Evolutionary conservation across 2,888 invertebrate species (phyloP).

Genomic region (Alloplasta piceator): DNA sequence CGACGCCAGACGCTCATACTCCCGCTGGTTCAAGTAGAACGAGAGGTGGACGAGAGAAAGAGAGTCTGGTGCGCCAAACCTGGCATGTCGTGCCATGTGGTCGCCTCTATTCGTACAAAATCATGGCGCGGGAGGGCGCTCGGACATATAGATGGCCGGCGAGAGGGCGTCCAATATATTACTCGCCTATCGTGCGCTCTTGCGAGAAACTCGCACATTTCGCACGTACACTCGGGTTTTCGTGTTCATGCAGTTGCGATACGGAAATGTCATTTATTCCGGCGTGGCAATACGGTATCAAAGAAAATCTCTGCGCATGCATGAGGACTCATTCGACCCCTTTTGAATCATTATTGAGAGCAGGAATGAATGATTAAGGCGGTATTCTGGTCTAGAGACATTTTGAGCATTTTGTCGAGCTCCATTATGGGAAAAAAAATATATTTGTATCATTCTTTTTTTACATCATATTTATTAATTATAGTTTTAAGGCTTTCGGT

Average conservation of each 20-base stretch:
- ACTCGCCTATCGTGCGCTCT: conserved; percentile 44
- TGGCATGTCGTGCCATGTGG: conserved; percentile 60
- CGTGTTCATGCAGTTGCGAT: not conserved
- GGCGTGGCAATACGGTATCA: too few species aligned
- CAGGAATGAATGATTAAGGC: too few species aligned
- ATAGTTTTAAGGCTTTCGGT: too few species aligned
- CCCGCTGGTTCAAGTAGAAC: conserved; percentile 42
- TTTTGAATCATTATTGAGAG: too few species aligned
- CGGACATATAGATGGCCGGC: conserved; percentile 11
- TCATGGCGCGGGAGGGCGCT: conserved; percentile 39
- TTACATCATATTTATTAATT: too few species aligned
- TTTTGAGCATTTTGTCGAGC: too few species aligned
- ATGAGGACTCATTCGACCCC: too few species aligned
- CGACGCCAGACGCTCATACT: conserved; percentile 53
- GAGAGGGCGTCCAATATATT: conserved; percentile 55
- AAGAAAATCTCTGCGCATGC: too few species aligned
- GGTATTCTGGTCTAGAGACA: too few species aligned
- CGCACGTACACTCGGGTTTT: conserved; percentile 18
- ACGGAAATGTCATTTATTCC: too few species aligned
- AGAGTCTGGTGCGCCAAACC: conserved; percentile 54
- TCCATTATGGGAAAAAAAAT: too few species aligned
- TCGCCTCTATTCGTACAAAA: conserved; percentile 48
- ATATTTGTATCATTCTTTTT: too few species aligned
- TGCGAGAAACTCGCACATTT: conserved; percentile 37
- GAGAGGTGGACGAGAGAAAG: conserved; percentile 26